Conservation (phyloP, 2,113 vertebrate species). For the Orycteropus afer region DNA sequence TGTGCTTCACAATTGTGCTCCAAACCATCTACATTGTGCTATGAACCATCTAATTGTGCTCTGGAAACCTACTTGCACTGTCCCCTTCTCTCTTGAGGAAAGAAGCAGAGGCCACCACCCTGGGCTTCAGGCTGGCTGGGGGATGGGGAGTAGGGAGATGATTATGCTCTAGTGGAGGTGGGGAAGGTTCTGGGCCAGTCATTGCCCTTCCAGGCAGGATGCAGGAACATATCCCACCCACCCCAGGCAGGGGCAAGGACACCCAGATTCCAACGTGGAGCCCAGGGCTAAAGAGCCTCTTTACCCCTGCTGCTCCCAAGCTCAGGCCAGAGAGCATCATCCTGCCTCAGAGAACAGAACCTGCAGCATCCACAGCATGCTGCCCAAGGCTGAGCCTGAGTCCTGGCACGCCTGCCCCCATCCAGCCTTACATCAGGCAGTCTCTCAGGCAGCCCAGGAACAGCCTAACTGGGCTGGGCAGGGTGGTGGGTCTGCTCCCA, state of each 20-base stretch:
- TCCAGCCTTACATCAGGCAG: background rate
- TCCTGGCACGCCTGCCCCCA: background rate
- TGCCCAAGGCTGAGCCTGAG: background rate
- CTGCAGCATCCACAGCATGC: background rate
- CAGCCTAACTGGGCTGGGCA: background rate
- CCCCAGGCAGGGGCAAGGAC: background rate
- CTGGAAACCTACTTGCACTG: background rate
- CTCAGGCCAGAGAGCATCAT: background rate
- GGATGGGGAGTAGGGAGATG: rapidly evolving
- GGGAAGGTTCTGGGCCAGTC: background rate
- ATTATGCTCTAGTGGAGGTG: background rate
- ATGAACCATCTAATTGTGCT: conserved; percentile 12
- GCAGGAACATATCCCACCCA: background rate
- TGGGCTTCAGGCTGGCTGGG: background rate
- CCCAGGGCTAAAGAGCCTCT: background rate
- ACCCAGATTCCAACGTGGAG: background rate
- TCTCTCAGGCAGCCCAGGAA: background rate
- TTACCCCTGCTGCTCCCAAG: no score
- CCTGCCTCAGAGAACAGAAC: background rate
- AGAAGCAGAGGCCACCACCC: background rate
- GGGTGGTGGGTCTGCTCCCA: background rate
- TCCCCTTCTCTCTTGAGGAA: background rate
- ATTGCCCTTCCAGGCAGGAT: background rate
- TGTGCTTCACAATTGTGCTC: conserved; percentile 70
- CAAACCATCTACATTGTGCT: conserved; percentile 56